A percentile compares a stretch with the other conserved stretches of the same genome.
Conservation (phyloP, 1,140 invertebrate species). For the Calliopsis andreniformis region DNA sequence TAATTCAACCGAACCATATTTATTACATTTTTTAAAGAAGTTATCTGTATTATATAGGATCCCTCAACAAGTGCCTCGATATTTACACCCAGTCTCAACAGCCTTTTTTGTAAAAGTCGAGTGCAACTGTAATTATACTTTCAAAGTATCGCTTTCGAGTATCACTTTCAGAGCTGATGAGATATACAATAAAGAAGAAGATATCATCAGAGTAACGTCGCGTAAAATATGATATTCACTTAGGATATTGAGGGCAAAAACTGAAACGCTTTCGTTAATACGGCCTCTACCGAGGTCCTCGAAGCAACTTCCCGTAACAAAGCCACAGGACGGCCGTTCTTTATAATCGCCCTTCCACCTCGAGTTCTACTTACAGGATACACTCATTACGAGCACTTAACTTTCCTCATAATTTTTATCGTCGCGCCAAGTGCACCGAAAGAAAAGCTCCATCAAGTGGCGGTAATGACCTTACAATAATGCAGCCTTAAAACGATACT, state of each 20-base stretch:
- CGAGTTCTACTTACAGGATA: neutral
- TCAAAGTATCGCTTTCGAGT: too few species aligned
- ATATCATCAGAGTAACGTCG: too few species aligned
- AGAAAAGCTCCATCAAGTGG: conserved; percentile 7
- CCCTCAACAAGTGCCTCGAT: too few species aligned
- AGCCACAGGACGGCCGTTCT: conserved; percentile 6
- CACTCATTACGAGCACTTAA: conserved; percentile 38
- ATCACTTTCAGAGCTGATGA: too few species aligned
- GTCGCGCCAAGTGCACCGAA: conserved; percentile 7
- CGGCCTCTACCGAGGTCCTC: conserved; percentile 25
- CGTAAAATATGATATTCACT: conserved; percentile 40
- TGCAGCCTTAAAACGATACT: neutral
- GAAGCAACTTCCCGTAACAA: conserved; percentile 31
- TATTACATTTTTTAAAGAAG: too few species aligned
- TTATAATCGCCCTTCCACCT: neutral
- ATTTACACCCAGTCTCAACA: too few species aligned
- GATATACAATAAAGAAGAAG: too few species aligned
- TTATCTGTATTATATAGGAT: too few species aligned
- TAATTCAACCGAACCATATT: too few species aligned
- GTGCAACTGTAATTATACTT: too few species aligned
- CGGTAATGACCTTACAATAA: conserved; percentile 4
- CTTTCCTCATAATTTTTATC: conserved; percentile 45
- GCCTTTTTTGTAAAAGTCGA: too few species aligned
- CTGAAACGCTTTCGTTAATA: conserved; percentile 42
- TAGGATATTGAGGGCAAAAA: conserved; percentile 19